phyloP scores from a whole-genome alignment of 2,113 vertebrate species.

The Elgaria multicarinata region DNA sequence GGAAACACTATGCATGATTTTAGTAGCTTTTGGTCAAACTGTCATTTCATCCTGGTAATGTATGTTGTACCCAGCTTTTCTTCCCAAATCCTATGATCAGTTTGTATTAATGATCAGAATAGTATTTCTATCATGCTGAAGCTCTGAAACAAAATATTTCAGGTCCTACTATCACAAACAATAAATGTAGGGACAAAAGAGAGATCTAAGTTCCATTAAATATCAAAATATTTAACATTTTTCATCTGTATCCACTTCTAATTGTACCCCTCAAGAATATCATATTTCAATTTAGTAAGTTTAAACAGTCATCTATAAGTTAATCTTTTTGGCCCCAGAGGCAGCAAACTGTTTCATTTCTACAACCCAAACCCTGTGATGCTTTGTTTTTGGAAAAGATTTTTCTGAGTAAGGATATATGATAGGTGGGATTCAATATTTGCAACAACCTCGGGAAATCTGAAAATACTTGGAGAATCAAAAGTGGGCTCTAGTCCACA shows the following conservation, averaged over 20 bases:
- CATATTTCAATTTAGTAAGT: background rate
- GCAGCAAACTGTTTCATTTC: background rate
- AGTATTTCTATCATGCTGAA: background rate
- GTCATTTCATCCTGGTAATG: background rate
- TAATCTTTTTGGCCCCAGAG: background rate
- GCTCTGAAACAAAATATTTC: background rate
- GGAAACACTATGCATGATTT: background rate
- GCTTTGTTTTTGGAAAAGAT: background rate
- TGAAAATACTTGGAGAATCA: background rate
- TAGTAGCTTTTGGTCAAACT: constrained; percentile 15
- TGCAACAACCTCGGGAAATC: constrained; percentile 1
- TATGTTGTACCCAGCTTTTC: background rate
- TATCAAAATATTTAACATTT: background rate
- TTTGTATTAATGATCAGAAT: background rate
- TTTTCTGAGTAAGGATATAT: background rate
- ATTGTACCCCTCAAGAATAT: constrained; percentile 4
- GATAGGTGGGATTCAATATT: background rate
- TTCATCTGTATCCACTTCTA: background rate
- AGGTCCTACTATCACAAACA: background rate
- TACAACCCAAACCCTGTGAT: background rate
- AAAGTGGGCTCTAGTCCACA: background rate
- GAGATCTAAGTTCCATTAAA: background rate
- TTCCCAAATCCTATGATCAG: background rate
- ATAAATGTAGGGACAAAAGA: background rate
- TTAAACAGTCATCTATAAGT: background rate